These are phyloP conservation scores for Axinella damicornis DNA, from an alignment of 37 sponge, comb jelly and placozoan species.

Conservation along the genomic window DNA sequence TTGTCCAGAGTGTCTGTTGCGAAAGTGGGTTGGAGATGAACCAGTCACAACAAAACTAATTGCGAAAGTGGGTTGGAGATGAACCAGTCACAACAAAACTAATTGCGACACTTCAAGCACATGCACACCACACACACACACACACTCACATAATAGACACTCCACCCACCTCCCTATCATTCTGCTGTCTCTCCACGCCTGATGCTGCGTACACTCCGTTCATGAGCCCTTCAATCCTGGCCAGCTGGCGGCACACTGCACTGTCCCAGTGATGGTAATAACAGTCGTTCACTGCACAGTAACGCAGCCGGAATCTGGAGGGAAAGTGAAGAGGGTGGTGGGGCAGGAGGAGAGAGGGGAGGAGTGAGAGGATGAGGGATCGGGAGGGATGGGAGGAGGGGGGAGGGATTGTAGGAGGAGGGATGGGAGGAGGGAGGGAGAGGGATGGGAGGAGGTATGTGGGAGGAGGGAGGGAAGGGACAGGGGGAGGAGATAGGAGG, in stretches of 20 bases:
- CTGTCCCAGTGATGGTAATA: constrained; percentile 82
- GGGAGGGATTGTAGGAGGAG: no score
- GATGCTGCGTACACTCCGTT: not conserved
- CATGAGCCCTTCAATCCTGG: constrained; percentile 51
- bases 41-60: no score
- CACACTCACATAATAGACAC: not conserved
- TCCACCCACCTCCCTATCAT: constrained; percentile 46
- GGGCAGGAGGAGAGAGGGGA: no score
- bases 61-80: no score
- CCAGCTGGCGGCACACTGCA: constrained; percentile 55
- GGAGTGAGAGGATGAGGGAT: no score
- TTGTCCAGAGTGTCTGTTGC: no score
- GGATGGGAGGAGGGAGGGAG: no score
- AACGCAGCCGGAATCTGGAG: constrained; percentile 75
- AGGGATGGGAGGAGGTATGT: no score
- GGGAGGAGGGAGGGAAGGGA: no score
- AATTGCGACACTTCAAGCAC: not conserved
- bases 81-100: no score
- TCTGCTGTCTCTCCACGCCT: constrained; percentile 37
- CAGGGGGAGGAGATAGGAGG: not conserved
- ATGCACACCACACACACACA: constrained; percentile 8
- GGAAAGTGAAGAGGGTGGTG: not conserved
- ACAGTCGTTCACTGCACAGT: constrained; percentile 44
- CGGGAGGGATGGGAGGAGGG: no score
- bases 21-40: no score